Percentiles rank a stretch among this genome's conserved stretches.
Conservation (phyloP, 2,797 vertebrate genomes). For the Bradypus variegatus region DNA sequence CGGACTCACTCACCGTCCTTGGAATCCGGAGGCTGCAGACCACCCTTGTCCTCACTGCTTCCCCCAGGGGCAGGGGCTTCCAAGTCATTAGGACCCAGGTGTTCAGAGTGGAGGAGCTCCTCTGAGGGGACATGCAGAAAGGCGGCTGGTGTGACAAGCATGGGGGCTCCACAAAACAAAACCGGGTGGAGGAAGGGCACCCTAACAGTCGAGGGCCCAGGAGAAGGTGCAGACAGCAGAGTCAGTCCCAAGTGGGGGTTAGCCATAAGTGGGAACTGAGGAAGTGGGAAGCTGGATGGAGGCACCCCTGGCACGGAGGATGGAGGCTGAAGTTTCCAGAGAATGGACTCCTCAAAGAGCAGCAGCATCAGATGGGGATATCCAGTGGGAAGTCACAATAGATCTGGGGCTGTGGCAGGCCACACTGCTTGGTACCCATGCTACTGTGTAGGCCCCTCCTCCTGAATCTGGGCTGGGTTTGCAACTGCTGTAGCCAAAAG, state of each 20-base stretch:
- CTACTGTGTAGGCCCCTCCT: background rate
- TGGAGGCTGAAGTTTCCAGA: background rate
- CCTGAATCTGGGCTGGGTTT: background rate
- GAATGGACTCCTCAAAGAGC: background rate
- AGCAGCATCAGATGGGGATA: background rate
- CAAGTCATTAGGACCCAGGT: conserved; percentile 56
- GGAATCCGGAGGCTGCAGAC: conserved; percentile 43
- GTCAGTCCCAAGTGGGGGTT: background rate
- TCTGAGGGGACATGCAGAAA: conserved; percentile 73
- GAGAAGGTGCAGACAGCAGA: background rate
- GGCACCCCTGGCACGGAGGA: background rate
- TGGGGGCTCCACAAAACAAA: background rate
- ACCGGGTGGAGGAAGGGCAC: background rate
- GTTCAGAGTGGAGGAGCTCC: conserved; percentile 62
- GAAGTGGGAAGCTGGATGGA: background rate
- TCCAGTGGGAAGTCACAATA: background rate
- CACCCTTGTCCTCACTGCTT: conserved; percentile 46
- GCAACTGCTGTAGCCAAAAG: background rate
- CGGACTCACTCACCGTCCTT: conserved; percentile 58
- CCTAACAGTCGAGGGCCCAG: background rate
- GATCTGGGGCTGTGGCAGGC: background rate
- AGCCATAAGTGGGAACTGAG: background rate
- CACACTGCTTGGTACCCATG: background rate
- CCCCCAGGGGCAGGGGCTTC: conserved; percentile 46
- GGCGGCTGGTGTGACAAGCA: background rate